A percentile compares a stretch with the other conserved stretches of the same genome.
phyloP scores from a whole-genome alignment of 1,140 invertebrate genomes.

The Dreissena polymorpha region DNA sequence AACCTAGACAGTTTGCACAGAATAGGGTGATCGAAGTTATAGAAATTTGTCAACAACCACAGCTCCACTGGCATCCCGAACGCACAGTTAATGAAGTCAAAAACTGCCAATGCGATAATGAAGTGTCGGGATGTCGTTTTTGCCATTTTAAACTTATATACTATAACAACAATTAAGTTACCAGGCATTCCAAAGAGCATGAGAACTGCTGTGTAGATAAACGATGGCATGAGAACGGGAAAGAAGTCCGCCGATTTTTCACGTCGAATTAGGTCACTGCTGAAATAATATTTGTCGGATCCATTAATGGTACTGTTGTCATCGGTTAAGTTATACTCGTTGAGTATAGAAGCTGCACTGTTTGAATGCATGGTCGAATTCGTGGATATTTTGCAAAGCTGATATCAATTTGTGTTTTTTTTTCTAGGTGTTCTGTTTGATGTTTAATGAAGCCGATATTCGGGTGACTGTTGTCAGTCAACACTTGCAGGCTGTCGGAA shows the following conservation, averaged over 20 bases:
- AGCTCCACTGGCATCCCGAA: slow-evolving; percentile 69
- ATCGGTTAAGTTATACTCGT: background rate
- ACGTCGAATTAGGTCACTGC: background rate
- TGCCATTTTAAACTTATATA: slow-evolving; percentile 51
- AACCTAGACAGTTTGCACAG: slow-evolving; percentile 67
- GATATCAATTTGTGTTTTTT: too few species aligned
- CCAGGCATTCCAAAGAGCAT: slow-evolving; percentile 55
- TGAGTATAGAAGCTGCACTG: background rate
- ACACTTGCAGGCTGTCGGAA: too few species aligned
- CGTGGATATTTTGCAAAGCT: too few species aligned
- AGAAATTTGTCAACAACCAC: slow-evolving; percentile 59
- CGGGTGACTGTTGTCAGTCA: too few species aligned
- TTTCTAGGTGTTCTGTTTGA: too few species aligned
- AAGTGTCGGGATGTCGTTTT: slow-evolving; percentile 56
- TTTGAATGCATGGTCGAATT: background rate
- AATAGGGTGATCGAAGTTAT: slow-evolving; percentile 58
- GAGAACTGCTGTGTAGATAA: slow-evolving; percentile 45
- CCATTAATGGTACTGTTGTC: too few species aligned
- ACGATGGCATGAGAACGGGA: slow-evolving; percentile 34
- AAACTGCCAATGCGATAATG: slow-evolving; percentile 60
- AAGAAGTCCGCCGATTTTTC: slow-evolving; percentile 12
- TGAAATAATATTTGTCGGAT: too few species aligned
- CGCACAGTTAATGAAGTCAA: slow-evolving; percentile 68
- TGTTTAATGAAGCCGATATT: too few species aligned
- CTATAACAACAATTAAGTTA: slow-evolving; percentile 49